A percentile compares a stretch with the other conserved stretches of the same genome.
Conservation (phyloP, 37 sponge, comb jelly and placozoan genomes). For the Haliclona indistincta region DNA sequence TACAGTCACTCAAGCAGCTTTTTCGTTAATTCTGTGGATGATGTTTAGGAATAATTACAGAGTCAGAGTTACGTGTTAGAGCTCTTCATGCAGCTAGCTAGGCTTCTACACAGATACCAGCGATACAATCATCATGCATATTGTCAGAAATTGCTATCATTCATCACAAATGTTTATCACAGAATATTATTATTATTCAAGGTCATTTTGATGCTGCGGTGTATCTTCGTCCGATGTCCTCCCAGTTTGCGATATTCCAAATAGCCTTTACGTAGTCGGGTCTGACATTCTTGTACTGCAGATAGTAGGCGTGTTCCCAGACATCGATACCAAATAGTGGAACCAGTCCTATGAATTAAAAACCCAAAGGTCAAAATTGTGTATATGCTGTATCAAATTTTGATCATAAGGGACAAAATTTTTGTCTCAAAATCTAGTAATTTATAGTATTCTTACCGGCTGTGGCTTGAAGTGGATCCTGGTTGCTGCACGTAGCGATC, state of each 20-base stretch:
- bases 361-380: too few relatives aligned
- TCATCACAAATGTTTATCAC: too few relatives aligned
- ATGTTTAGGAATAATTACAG: too few relatives aligned
- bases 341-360: slow-evolving; percentile 76
- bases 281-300: slow-evolving; percentile 94
- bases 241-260: slow-evolving; percentile 93
- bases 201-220: too few relatives aligned
- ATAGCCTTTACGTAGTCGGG: slow-evolving; percentile 89
- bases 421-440: background rate
- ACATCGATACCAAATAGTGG: slow-evolving; percentile 96
- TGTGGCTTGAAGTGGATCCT: slow-evolving; percentile 88
- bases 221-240: slow-evolving; percentile 68
- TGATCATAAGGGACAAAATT: background rate
- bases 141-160: too few relatives aligned
- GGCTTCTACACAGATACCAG: too few relatives aligned
- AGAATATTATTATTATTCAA: too few relatives aligned
- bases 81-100: too few relatives aligned
- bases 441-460: slow-evolving; percentile 56
- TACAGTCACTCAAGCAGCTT: too few relatives aligned
- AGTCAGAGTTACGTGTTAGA: too few relatives aligned
- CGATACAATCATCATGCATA: too few relatives aligned
- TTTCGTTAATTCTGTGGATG: too few relatives aligned
- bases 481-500: slow-evolving; percentile 87
- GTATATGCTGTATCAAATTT: background rate
- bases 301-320: slow-evolving; percentile 98